Evolutionary conservation across 2,888 invertebrate genomes (phyloP), one percentile per base, ranked within the genome.

Genomic region (Lacanobia wlatinum): DNA sequence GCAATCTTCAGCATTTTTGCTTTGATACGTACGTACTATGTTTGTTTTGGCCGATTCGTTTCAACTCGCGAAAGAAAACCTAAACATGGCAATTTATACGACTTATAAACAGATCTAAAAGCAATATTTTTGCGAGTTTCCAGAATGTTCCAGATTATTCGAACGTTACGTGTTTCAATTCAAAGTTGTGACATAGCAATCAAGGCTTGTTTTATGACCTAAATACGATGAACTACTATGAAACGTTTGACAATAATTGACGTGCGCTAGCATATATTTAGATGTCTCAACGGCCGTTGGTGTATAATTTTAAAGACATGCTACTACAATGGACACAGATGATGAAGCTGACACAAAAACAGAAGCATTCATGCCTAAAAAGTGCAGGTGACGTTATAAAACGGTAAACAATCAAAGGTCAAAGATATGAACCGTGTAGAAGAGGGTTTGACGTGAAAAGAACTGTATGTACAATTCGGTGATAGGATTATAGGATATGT

Each of bases 171-270:
- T 46, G 64, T 63, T 78, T 70, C 70, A 74, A 84, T 83, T 84
- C 59, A 72, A 78, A 80, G 66, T 86, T 83, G 70, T 71, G 85
- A 81, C 72, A 79, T 66, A 56, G 69, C 73, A 70, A 84, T 80
- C 71, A 84, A 43, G 65, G 70, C 61, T 67, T 73, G 71, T 76
- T 77, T 77, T 76, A 76, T 72, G 77, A 74, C 70, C 84, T 50
- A 80, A 80, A 76, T 80, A 71, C 81, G 16, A 71, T 38, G 50
- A 73, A 60, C 59, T 62, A 80, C 66, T 58, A 56, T 67, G 58
- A 63, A 73, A 38, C 52, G 62, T 62, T 73, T 70, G 69, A 74
- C 63, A 74, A 69, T 73, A 67, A 83, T 73, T 74, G 78, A 34
- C 78, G 58, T 64, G 53, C 53, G 28, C 34, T 50, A 70, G 58